Percentiles rank a stretch among this genome's conserved stretches.
These are phyloP conservation scores for Leptarthrus brevirostris DNA, from an alignment of 2,888 invertebrate genomes.

Conservation along the genomic window DNA sequence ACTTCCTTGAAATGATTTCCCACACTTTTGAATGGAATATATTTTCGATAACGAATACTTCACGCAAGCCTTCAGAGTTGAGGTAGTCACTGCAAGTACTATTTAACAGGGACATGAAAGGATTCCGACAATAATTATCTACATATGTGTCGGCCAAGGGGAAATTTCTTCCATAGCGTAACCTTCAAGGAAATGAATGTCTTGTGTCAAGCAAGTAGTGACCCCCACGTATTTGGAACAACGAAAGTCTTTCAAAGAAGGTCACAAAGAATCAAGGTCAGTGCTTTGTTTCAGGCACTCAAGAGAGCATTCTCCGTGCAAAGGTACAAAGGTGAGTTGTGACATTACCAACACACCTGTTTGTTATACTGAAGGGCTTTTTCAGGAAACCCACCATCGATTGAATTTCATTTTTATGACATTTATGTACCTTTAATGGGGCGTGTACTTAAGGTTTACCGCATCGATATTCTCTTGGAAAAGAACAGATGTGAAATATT, in stretches of 20 bases:
- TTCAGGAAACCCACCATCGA: neutral
- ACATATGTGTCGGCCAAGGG: neutral
- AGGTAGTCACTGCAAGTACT: neutral
- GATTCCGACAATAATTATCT: neutral
- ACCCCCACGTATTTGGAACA: constrained; percentile 3
- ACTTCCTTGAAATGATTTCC: neutral
- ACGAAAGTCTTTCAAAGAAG: constrained; percentile 12
- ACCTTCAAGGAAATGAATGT: constrained; percentile 16
- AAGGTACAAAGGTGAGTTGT: neutral
- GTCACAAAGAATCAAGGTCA: neutral
- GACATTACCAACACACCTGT: too few relatives aligned
- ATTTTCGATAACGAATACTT: neutral
- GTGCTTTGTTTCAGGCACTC: neutral
- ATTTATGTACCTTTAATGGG: constrained; percentile 1
- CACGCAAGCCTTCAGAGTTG: constrained; percentile 14
- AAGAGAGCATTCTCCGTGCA: neutral
- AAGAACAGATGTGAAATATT: neutral
- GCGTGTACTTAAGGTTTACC: neutral
- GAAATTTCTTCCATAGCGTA: neutral
- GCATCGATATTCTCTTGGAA: constrained; percentile 14
- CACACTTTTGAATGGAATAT: neutral
- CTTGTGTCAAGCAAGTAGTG: neutral
- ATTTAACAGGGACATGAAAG: neutral
- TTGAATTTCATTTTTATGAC: constrained; percentile 20
- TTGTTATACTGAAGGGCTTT: neutral